A percentile compares a stretch with the other conserved stretches of the same genome.
These are phyloP conservation scores for Drosophila tani DNA, from an alignment of 1,140 invertebrate species.

Conservation along the genomic window DNA sequence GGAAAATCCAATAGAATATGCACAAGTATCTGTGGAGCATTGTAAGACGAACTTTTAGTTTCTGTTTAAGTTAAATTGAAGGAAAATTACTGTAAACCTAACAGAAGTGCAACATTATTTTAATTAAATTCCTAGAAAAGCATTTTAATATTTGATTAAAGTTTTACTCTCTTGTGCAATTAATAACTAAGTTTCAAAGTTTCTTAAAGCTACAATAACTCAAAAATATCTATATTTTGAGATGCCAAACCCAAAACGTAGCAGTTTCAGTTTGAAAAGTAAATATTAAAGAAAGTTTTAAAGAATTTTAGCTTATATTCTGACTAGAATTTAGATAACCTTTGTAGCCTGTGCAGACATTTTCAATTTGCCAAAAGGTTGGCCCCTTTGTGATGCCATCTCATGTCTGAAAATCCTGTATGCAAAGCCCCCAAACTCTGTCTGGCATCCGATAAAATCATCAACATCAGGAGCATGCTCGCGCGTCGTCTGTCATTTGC, in stretches of 20 bases:
- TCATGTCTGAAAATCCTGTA: conserved; percentile 17
- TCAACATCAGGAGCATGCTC: conserved; percentile 34
- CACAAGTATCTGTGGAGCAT: conserved; percentile 15
- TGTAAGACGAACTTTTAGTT: not conserved
- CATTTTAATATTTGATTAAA: not conserved
- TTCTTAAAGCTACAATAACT: not conserved
- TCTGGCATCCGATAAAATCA: conserved; percentile 47
- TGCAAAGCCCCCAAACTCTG: conserved; percentile 18
- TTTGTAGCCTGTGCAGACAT: not conserved
- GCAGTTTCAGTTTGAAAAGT: too few species aligned
- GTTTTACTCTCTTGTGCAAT: too few species aligned
- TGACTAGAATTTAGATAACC: not conserved
- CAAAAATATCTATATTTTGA: not conserved
- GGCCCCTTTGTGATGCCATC: conserved; percentile 7
- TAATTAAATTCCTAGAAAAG: not conserved
- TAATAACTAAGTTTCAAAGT: not conserved
- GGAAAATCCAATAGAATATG: conserved; percentile 41
- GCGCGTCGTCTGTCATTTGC: conserved; percentile 40
- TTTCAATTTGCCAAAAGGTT: conserved; percentile 16
- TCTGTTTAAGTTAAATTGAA: not conserved
- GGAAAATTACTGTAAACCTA: not conserved
- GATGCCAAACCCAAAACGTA: not conserved
- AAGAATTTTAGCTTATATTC: rapidly evolving
- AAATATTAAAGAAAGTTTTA: not conserved
- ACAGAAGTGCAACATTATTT: not conserved